Base-by-base conservation (phyloP, 1,140 invertebrate genomes). In the Heliothis virescens region DNA sequence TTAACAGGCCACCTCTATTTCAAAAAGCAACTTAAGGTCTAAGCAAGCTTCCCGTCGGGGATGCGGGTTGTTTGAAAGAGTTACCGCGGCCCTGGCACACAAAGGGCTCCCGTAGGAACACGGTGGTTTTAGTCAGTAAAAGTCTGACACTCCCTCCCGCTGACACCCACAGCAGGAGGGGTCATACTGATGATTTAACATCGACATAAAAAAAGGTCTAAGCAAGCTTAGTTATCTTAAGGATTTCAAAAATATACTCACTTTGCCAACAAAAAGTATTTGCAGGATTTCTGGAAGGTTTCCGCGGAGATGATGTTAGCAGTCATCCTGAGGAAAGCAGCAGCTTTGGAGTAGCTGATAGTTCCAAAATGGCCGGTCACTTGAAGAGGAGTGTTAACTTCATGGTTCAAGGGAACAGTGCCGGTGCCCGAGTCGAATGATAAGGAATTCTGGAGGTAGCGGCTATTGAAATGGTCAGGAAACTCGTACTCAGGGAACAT, bases 301-400 rank as follows among this genome's bases (percentile, higher is more conserved):
- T 94, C 93, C 29, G 95, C 89, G 1, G 97, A 96, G 15, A 98
- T 95, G 79, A 97, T 96, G 59, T 96, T 94, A 21, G 95, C 94
- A 93, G 98, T 96, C 98, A 98, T 98, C 76, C 97, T 94, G 3
- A 98, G 94, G 34, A 98, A 95, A 59, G 95, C 94, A 53, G 94
- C 95, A 53, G 95, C 95, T 95, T 98, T 98, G 7, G 93, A 91
- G 81, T 98, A 98, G 10, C 96, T 97, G 63, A 98, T 97, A 1
- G 91, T 92, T 75, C 97, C 97, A 89, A 97, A 98, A 26, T 96
- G 96, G 71, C 95, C 95, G 11, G 93, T 95, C 3, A 98, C 96
- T 84, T 96, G 95, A 0, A 92, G 89, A 15, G 96, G 95, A 2
- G 95, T 95, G 62, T 95, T 95, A 0, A 95, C 95, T 2, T 85